Percentiles rank a stretch among this genome's conserved stretches.
phyloP scores from a whole-genome alignment of 2,113 vertebrate species.

The Sinocyclocheilus anophthalmus region DNA sequence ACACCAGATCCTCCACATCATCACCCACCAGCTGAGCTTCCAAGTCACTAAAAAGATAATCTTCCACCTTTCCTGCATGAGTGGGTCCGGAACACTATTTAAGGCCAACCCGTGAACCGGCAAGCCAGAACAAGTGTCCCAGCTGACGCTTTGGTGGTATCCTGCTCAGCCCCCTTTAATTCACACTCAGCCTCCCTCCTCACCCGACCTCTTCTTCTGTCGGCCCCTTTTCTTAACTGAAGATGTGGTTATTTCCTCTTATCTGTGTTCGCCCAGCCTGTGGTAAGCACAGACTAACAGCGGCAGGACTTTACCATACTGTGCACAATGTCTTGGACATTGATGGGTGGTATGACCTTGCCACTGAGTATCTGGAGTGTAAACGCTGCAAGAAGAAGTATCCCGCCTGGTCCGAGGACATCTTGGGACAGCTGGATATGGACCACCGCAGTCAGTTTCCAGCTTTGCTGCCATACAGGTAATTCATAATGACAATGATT shows the following conservation, averaged over 20 bases:
- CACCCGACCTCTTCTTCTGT: conserved; percentile 8
- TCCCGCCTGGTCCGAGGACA: no score
- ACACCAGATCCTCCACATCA: no score
- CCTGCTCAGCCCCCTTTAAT: conserved; percentile 14
- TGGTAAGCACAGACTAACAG: not conserved
- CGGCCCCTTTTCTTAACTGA: conserved; percentile 11
- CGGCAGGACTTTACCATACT: no score
- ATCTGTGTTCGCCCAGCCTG: conserved; percentile 2
- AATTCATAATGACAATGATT: no score
- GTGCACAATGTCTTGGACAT: no score
- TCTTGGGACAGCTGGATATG: no score
- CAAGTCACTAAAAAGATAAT: not conserved
- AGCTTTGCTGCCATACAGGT: no score
- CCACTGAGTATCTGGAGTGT: no score
- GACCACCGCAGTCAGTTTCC: no score
- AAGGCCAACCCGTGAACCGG: not conserved
- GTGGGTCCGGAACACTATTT: not conserved
- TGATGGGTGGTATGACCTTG: no score
- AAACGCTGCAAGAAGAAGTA: no score
- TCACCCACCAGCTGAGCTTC: no score
- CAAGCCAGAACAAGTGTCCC: conserved; percentile 12
- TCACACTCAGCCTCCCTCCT: not conserved
- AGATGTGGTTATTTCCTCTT: conserved; percentile 21
- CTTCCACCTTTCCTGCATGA: conserved; percentile 16
- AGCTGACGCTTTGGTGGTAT: conserved; percentile 28